Percentiles rank a stretch among this genome's conserved stretches.
Evolutionary conservation across 1,140 invertebrate genomes (phyloP).

Genomic region (Steinernema feltiae): DNA sequence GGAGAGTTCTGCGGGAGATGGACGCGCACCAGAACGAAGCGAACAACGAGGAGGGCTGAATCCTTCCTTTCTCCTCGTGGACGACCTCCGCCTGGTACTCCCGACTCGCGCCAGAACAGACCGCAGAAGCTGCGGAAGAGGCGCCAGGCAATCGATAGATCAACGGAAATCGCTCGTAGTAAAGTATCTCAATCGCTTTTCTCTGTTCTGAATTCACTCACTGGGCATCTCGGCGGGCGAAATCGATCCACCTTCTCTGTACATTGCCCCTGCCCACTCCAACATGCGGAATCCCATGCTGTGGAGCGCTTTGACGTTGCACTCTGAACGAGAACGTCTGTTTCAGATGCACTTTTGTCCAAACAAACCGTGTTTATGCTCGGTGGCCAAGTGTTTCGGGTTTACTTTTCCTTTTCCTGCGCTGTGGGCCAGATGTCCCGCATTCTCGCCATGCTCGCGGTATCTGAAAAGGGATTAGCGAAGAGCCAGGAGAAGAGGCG

Average conservation of each 20-base stretch:
- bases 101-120: too few species aligned
- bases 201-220: background rate
- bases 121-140: too few species aligned
- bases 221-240: background rate
- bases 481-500: background rate
- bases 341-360: too few species aligned
- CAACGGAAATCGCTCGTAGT: background rate
- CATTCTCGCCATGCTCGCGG: background rate
- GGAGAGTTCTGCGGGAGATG: background rate
- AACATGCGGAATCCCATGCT: conserved; percentile 10
- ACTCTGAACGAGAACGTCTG: background rate
- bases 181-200: background rate
- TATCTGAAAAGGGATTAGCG: background rate
- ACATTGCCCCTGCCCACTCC: background rate
- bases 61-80: background rate
- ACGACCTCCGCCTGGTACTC: too few species aligned
- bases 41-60: background rate
- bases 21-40: background rate
- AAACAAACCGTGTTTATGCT: background rate
- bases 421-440: background rate
- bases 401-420: background rate
- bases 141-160: background rate
- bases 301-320: background rate
- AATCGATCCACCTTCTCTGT: background rate
- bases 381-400: background rate